These are phyloP conservation scores for Morbakka virulenta DNA, from an alignment of 30 jellyfish, hydroid and myxozoan species.

Conservation along the genomic window DNA sequence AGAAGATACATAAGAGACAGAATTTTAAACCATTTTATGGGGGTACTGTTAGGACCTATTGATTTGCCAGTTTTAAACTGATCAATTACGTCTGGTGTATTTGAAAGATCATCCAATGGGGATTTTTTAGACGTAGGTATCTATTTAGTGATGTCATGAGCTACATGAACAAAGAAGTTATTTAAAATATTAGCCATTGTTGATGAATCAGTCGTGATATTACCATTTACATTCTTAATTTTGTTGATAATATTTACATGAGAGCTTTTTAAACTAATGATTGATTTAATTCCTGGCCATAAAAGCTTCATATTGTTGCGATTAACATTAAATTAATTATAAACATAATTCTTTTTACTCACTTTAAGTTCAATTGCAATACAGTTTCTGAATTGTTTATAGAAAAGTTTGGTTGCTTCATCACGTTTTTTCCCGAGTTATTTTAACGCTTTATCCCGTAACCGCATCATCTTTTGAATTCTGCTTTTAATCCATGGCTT, in stretches of 20 bases:
- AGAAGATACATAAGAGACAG: too few species aligned
- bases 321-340: constrained; percentile 1
- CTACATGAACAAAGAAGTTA: constrained; percentile 20
- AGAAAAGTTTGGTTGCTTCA: background rate
- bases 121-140: constrained; percentile 33
- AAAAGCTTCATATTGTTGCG: too few species aligned
- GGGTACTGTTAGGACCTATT: too few species aligned
- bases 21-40: too few species aligned
- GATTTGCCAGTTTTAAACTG: too few species aligned
- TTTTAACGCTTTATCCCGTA: constrained; percentile 6
- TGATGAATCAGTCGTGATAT: constrained; percentile 34
- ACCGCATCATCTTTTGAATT: constrained; percentile 22
- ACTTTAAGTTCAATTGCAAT: too few species aligned
- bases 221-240: constrained; percentile 45
- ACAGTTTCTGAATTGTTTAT: constrained; percentile 28
- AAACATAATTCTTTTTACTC: constrained; percentile 10
- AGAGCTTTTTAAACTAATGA: too few species aligned
- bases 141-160: constrained; percentile 12
- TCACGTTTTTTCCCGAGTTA: constrained; percentile 19
- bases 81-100: too few species aligned
- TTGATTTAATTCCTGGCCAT: too few species aligned
- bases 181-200: constrained; percentile 17
- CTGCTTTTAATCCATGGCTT: constrained; percentile 42
- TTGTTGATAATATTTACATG: constrained; percentile 27
- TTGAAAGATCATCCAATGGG: constrained; percentile 14